Base-by-base conservation (phyloP, 1,140 invertebrate species). In the Danaus plexippus region DNA sequence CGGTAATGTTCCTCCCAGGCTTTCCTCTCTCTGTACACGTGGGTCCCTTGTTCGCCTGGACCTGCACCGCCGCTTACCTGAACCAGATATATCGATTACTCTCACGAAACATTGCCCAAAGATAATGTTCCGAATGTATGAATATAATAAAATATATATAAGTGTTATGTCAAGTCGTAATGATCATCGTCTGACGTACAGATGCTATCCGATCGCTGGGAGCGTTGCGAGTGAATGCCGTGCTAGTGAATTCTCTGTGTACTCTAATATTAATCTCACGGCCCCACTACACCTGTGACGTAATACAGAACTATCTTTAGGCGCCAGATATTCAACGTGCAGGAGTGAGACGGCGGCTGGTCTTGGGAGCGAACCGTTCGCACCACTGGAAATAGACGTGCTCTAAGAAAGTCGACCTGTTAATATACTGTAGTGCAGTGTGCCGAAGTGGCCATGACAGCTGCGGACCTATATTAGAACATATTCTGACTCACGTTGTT, bases 401-500 rank as follows among this genome's bases (percentile, higher is more conserved):
- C 85, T 70, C 88, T 88, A 89, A 89, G 87, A 89, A 89, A 89
- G 88, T 87, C 80, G 86, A 78, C 71, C 84, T 75, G 75, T 84
- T 83, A 85, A 87, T 86, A 85, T 86, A 86, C 75, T 77, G 80
- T 87, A 75, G 87, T 88, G 85, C 85, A 86, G 86, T 88, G 85
- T 88, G 86, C 86, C 85, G 79, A 80, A 64, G 72, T 75, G 71
- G 72, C 72, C 72, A 51, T 74, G 75, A 74, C 68, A 67, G 63
- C 54, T 61, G 67, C 67, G 68, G 64, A 13, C 63, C 69, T 64
- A 69, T 55, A 61, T 62, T 66, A 54, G 42, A 67, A 61, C 59
- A 63, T 66, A 64, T 51, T 46, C 32, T 65, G 64, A 63, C 18
- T 63, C 54, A 54, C 57, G 66, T 64, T 67, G 68, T 66, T 64